Evolutionary conservation across 2,888 invertebrate species (phyloP).

Genomic region (Agrochola lota): DNA sequence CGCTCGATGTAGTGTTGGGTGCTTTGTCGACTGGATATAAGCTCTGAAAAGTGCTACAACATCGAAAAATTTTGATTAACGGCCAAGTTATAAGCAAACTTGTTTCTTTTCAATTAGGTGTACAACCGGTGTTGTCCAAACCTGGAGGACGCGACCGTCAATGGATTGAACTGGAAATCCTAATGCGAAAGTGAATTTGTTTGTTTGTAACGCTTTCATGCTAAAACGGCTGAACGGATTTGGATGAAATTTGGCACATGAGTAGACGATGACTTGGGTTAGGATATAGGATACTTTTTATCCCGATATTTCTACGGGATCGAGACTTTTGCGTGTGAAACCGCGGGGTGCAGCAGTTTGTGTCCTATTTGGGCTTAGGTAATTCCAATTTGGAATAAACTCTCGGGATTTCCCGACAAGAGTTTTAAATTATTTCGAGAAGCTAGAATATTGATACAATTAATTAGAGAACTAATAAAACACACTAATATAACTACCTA

Average conservation of each 20-base stretch:
- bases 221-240: no score
- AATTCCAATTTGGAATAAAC: not conserved
- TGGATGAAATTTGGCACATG: no score
- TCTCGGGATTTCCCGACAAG: not conserved
- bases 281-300: no score
- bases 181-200: no score
- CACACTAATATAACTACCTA: no score
- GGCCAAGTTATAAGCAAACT: slow-evolving; percentile 8
- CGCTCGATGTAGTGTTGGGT: slow-evolving; percentile 61
- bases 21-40: slow-evolving; percentile 47
- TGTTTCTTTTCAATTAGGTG: slow-evolving; percentile 11
- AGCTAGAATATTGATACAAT: not conserved
- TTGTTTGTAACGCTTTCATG: no score
- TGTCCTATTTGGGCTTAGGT: not conserved
- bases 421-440: not conserved
- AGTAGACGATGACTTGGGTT: no score
- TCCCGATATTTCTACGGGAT: no score
- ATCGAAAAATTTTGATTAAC: slow-evolving; percentile 40
- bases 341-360: no score
- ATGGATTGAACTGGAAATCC: not conserved
- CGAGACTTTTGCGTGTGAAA: no score
- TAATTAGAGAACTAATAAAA: no score
- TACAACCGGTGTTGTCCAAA: not conserved
- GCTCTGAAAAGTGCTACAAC: slow-evolving; percentile 42
- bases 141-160: not conserved